These are phyloP conservation scores for Gibbula magus DNA, from an alignment of 2,888 invertebrate genomes.

Conservation along the genomic window DNA sequence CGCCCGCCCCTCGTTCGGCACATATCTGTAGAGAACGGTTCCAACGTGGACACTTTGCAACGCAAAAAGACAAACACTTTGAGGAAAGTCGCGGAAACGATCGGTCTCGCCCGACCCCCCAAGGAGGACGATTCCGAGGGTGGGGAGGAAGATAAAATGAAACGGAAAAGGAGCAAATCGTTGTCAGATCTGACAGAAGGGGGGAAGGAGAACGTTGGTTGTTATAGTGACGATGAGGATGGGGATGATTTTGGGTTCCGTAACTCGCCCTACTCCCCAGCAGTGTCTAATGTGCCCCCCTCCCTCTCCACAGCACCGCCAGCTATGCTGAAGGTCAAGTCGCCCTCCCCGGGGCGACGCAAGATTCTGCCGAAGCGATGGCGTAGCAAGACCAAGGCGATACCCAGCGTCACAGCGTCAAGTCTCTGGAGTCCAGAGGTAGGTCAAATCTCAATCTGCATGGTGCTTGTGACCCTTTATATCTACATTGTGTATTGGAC, in stretches of 20 bases:
- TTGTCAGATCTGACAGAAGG: conserved; percentile 57
- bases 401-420: conserved; percentile 81
- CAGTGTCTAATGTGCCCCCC: conserved; percentile 25
- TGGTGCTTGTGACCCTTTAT: not conserved
- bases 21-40: not conserved
- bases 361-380: conserved; percentile 81
- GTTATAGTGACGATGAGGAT: conserved; percentile 57
- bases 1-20: not conserved
- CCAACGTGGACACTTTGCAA: not conserved
- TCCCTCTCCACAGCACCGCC: conserved; percentile 51
- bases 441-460: conserved; percentile 72
- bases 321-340: conserved; percentile 70
- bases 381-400: conserved; percentile 89
- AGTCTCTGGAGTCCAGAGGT: conserved; percentile 91
- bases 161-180: conserved; percentile 53
- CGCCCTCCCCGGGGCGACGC: conserved; percentile 57
- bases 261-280: conserved; percentile 52
- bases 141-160: not conserved
- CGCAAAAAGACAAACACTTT: conserved; percentile 6
- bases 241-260: conserved; percentile 69
- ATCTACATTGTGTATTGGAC: not conserved
- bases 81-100: not conserved
- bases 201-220: conserved; percentile 39
- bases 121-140: not conserved
- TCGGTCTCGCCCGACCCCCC: not conserved